Conservation (phyloP, 2,797 vertebrate species). For the Chiloscyllium punctatum region DNA sequence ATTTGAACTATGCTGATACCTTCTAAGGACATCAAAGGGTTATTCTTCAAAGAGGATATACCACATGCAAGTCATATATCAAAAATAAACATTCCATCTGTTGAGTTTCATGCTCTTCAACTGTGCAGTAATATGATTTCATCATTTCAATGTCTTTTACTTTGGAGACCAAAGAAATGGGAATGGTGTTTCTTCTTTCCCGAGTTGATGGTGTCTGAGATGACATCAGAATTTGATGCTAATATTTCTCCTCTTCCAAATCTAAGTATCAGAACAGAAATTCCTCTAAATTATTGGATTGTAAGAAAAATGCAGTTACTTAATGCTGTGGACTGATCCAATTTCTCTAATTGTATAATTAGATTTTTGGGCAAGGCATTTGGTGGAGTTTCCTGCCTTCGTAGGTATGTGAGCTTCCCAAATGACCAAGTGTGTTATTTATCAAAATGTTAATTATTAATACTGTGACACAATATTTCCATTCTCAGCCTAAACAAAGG, state of each 20-base stretch:
- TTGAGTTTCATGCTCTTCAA: background rate
- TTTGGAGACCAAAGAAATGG: background rate
- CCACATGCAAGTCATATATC: background rate
- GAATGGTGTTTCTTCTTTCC: background rate
- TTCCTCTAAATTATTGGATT: background rate
- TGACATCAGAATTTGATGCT: background rate
- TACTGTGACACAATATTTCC: background rate
- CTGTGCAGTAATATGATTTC: background rate
- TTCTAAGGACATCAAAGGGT: background rate
- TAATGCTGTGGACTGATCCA: background rate
- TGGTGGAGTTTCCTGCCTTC: background rate
- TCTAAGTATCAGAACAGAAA: background rate
- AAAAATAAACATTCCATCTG: background rate
- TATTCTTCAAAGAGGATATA: background rate
- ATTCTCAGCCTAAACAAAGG: background rate
- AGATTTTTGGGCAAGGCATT: no score
- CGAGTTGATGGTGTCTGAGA: background rate
- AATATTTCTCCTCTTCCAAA: background rate
- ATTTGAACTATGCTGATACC: background rate
- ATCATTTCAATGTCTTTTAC: background rate
- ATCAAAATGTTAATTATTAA: background rate
- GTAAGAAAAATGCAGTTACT: background rate
- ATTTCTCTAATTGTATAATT: background rate
- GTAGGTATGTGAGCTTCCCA: background rate
- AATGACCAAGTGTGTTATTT: background rate